Percentiles rank a stretch among this genome's conserved stretches.
Conservation (phyloP, 2,113 vertebrate species). For the Burhinus bistriatus region DNA sequence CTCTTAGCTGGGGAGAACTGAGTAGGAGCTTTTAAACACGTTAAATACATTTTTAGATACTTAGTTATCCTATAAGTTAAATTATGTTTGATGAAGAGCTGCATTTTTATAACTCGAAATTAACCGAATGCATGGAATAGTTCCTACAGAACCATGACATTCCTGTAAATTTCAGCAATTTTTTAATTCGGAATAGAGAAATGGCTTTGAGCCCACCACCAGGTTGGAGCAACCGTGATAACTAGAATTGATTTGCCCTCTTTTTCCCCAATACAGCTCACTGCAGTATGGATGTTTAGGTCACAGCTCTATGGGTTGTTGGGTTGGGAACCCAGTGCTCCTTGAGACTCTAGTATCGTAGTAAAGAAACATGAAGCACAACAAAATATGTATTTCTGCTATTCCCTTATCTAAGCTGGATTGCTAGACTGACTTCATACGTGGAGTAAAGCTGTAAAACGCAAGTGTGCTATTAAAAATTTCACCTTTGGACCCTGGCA, state of each 20-base stretch:
- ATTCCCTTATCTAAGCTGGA: background rate
- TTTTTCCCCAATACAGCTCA: background rate
- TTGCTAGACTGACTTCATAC: background rate
- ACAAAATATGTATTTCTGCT: background rate
- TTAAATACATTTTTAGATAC: background rate
- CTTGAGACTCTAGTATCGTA: rapidly evolving
- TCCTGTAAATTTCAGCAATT: background rate
- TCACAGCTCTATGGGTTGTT: background rate
- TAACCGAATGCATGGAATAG: background rate
- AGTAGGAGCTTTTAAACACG: background rate
- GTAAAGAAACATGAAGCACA: background rate
- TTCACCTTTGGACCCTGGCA: background rate
- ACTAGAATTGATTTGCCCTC: background rate
- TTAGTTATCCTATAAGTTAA: background rate
- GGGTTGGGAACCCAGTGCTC: background rate
- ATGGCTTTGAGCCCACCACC: background rate
- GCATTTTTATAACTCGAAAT: background rate
- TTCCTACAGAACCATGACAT: background rate
- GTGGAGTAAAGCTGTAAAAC: background rate
- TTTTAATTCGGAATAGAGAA: background rate
- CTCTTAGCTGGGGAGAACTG: background rate
- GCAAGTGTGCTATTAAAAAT: background rate
- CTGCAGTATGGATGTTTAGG: background rate
- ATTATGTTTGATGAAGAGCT: background rate
- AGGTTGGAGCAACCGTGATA: background rate